A percentile compares a stretch with the other conserved stretches of the same genome.
Evolutionary conservation across 2,113 vertebrate genomes (phyloP).

Genomic region (Cygnus atratus): DNA sequence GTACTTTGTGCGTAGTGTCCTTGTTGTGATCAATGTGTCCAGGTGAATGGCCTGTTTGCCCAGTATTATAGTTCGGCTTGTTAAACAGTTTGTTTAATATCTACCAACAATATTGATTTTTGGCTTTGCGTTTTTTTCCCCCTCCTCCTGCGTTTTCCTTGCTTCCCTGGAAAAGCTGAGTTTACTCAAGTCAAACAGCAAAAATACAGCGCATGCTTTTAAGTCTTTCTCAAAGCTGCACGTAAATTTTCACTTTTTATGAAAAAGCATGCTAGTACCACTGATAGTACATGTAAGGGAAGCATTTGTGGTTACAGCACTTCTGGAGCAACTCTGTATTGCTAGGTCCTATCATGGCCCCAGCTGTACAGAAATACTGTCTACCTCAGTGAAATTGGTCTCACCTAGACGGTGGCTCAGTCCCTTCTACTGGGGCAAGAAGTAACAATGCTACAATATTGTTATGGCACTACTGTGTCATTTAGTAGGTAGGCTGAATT

Average conservation of each 20-base stretch:
- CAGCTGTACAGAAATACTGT: background rate
- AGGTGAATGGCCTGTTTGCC: constrained; percentile 62
- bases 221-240: background rate
- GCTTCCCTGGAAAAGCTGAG: background rate
- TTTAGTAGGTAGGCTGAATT: background rate
- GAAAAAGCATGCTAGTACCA: background rate
- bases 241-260: background rate
- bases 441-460: background rate
- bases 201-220: background rate
- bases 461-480: background rate
- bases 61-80: constrained; percentile 29
- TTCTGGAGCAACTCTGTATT: background rate
- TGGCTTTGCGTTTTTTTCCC: background rate
- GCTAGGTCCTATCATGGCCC: background rate
- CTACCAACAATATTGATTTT: constrained; percentile 53
- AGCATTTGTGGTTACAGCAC: background rate
- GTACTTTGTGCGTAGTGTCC: constrained; percentile 53
- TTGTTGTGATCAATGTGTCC: constrained; percentile 44
- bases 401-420: background rate
- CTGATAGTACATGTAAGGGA: background rate
- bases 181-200: constrained; percentile 10
- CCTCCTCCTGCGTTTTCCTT: background rate
- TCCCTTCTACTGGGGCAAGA: background rate
- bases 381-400: background rate
- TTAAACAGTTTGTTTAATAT: constrained; percentile 56